Evolutionary conservation across 2,888 invertebrate species (phyloP), one percentile per base, ranked within the genome.

Genomic region (Thyatira batis): DNA sequence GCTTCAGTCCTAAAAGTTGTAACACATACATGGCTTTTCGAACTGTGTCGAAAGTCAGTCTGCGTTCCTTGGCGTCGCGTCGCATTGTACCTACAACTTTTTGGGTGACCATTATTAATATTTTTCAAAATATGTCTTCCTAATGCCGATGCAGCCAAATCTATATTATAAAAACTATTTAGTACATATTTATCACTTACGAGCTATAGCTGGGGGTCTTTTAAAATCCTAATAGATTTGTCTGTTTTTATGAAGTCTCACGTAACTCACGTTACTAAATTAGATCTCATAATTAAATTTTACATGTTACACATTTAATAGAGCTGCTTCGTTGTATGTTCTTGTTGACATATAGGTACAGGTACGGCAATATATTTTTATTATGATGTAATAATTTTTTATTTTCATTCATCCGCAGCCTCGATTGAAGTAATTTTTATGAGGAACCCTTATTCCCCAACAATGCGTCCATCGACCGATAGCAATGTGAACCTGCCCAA

Each of bases 21-120:
- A 21, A 39, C 6, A 48, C 48, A 28, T 48, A 20, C 48, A 39
- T 39, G 17, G 17, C 3, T 2, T 20, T 28, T 46, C 46, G 17
- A 46, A 53, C 58, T 60, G 55, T 65, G 55, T 61, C 45, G 62
- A 61, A 69, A 66, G 56, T 58, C 44, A 57, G 66, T 63, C 65
- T 52, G 53, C 51, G 17, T 54, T 53, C 43, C 56, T 68, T 30
- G 57, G 67, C 61, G n/a, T n/a, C n/a, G n/a, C n/a, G n/a, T n/a
- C n/a, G n/a, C n/a, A n/a, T n/a, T 54, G 52, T 53, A 51, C 48
- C 49, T 28, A 53, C 52, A 46, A 54, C 6, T 50, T 52, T 62
- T 62, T 49, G 57, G 49, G 58, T 58, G 53, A 58, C 20, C n/a
- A 46, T 45, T 64, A 30, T n/a, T n/a, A n/a, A n/a, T n/a, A n/a